Conservation (phyloP, 1,140 invertebrate species). For the Euwallacea similis region DNA sequence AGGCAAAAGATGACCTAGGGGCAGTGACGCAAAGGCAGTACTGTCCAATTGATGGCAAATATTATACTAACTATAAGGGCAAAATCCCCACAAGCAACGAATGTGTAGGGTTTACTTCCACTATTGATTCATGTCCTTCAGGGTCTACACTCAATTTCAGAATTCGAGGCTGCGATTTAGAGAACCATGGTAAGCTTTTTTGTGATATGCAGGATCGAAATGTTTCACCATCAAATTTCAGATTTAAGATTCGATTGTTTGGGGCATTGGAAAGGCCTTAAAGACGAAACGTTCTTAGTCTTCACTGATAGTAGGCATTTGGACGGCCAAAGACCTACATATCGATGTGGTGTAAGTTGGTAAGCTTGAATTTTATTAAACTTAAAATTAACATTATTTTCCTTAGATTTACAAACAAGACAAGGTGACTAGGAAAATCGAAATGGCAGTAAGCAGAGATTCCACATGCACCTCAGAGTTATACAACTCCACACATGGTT, state of each 20-base stretch:
- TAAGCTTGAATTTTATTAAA: slow-evolving; percentile 6
- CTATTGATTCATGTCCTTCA: slow-evolving; percentile 66
- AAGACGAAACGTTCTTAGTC: slow-evolving; percentile 63
- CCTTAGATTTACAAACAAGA: slow-evolving; percentile 65
- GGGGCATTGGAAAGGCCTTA: slow-evolving; percentile 65
- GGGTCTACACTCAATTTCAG: slow-evolving; percentile 60
- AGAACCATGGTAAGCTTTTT: slow-evolving; percentile 35
- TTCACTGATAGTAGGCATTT: slow-evolving; percentile 61
- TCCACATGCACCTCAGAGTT: slow-evolving; percentile 67
- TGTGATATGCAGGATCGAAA: neutral
- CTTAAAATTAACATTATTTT: slow-evolving; percentile 13
- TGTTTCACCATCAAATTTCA: slow-evolving; percentile 43
- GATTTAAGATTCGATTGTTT: slow-evolving; percentile 70
- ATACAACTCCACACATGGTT: slow-evolving; percentile 61
- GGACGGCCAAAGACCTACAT: slow-evolving; percentile 58
- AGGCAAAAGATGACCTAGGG: slow-evolving; percentile 57
- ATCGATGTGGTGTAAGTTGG: slow-evolving; percentile 69
- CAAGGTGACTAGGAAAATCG: slow-evolving; percentile 59
- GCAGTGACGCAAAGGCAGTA: slow-evolving; percentile 61
- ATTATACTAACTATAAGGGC: slow-evolving; percentile 63
- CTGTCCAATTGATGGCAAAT: slow-evolving; percentile 68
- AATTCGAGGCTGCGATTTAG: slow-evolving; percentile 40
- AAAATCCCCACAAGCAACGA: slow-evolving; percentile 60
- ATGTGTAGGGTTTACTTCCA: slow-evolving; percentile 61
- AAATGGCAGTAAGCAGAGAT: slow-evolving; percentile 69